Evolutionary conservation across 2,888 invertebrate genomes (phyloP).

Genomic region (Mesorhabditis sp.): DNA sequence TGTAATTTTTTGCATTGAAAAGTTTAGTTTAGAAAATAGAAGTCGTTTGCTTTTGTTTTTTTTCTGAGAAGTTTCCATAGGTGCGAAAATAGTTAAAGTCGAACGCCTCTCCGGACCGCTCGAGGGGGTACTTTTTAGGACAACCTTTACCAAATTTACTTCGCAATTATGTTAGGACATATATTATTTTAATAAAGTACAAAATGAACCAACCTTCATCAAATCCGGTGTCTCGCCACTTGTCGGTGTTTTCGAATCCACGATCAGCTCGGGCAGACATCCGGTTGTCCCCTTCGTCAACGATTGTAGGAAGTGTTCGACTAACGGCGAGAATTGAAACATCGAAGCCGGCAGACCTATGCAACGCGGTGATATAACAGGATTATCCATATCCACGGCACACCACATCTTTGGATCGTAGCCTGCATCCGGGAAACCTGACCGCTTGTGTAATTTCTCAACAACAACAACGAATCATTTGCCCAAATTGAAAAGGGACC

Average conservation of each 20-base stretch:
- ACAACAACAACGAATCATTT: too few relatives aligned
- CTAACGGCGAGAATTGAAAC: constrained; percentile 57
- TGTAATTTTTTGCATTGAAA: too few relatives aligned
- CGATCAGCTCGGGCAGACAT: constrained; percentile 26
- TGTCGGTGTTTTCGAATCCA: constrained; percentile 29
- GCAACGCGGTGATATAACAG: not conserved
- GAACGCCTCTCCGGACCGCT: too few relatives aligned
- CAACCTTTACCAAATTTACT: not conserved
- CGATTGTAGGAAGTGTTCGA: constrained; percentile 51
- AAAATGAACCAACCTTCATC: constrained; percentile 14
- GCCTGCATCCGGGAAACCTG: too few relatives aligned
- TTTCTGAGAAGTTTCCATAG: too few relatives aligned
- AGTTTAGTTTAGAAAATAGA: too few relatives aligned
- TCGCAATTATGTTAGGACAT: not conserved
- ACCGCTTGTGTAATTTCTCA: too few relatives aligned
- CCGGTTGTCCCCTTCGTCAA: constrained; percentile 18
- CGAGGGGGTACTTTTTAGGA: too few relatives aligned
- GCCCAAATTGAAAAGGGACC: too few relatives aligned
- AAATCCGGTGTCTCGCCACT: constrained; percentile 24
- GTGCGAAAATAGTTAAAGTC: too few relatives aligned
- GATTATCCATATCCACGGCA: not conserved
- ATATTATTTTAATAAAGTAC: not conserved
- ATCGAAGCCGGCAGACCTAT: constrained; percentile 31
- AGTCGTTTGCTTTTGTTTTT: too few relatives aligned
- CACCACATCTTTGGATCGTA: not conserved